These are phyloP conservation scores for Uloborus diversus DNA, from an alignment of 1,140 invertebrate species.

Conservation along the genomic window DNA sequence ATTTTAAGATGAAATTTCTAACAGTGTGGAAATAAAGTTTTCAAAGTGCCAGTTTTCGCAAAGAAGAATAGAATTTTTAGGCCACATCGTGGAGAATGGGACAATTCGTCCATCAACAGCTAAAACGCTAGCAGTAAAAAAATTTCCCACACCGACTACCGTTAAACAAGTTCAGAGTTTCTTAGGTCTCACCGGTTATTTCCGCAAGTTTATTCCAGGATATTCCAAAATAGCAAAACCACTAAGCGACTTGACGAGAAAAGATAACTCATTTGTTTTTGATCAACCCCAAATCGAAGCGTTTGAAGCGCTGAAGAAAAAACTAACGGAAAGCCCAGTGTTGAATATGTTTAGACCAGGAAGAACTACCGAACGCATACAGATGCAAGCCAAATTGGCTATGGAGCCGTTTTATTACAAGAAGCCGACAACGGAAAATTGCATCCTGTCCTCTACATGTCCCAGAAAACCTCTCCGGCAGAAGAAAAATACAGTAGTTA, in stretches of 20 bases:
- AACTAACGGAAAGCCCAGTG: slow-evolving; percentile 58
- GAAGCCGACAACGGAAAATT: slow-evolving; percentile 24
- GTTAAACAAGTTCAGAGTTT: slow-evolving; percentile 61
- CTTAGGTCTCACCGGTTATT: slow-evolving; percentile 62
- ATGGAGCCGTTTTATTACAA: slow-evolving; percentile 68
- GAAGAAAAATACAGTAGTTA: slow-evolving; percentile 18
- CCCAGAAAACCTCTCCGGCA: neutral
- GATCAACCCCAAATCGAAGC: slow-evolving; percentile 61
- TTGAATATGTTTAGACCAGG: slow-evolving; percentile 58
- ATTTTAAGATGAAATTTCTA: too few relatives aligned
- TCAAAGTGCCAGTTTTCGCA: slow-evolving; percentile 4
- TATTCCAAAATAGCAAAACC: slow-evolving; percentile 61
- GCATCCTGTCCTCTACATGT: slow-evolving; percentile 3
- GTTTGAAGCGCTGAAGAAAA: slow-evolving; percentile 62
- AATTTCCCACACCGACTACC: slow-evolving; percentile 57
- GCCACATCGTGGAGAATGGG: neutral
- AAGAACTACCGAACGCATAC: slow-evolving; percentile 37
- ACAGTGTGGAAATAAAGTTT: slow-evolving; percentile 6
- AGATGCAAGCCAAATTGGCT: slow-evolving; percentile 65
- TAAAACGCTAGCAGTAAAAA: slow-evolving; percentile 5
- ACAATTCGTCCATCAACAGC: neutral
- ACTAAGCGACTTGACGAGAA: slow-evolving; percentile 64
- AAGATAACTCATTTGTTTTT: slow-evolving; percentile 64
- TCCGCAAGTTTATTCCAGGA: slow-evolving; percentile 61
- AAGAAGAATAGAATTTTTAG: slow-evolving; percentile 3